These are phyloP conservation scores for Cerastis rubricosa DNA, from an alignment of 2,888 invertebrate species.

Conservation along the genomic window DNA sequence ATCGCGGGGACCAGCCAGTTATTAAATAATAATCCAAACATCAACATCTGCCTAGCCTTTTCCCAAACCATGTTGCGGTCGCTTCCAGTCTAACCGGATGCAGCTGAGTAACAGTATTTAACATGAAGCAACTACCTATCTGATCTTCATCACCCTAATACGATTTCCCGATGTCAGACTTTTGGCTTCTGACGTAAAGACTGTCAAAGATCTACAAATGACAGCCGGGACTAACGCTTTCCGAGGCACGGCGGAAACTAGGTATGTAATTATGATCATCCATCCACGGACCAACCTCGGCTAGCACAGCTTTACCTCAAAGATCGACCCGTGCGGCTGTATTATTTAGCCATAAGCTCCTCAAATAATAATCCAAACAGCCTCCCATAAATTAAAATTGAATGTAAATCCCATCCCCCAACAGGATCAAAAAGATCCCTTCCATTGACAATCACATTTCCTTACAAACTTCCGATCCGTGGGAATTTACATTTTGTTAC, in stretches of 20 bases:
- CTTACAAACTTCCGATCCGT: conserved; percentile 14
- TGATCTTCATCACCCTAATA: too few relatives aligned
- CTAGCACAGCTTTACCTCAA: neutral
- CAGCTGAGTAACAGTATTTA: too few relatives aligned
- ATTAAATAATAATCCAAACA: too few relatives aligned
- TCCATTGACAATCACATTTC: conserved; percentile 29
- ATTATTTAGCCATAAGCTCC: too few relatives aligned
- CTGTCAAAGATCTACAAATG: neutral
- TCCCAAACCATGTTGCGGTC: too few relatives aligned
- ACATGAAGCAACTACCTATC: too few relatives aligned
- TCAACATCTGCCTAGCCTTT: too few relatives aligned
- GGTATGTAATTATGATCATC: neutral
- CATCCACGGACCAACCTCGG: neutral
- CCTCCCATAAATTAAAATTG: conserved; percentile 6
- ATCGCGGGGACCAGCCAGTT: too few relatives aligned
- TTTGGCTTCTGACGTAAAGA: too few relatives aligned
- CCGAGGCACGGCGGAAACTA: neutral
- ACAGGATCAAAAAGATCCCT: conserved; percentile 4
- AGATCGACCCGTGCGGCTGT: neutral
- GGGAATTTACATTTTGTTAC: conserved; percentile 47
- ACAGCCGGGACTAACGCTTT: neutral
- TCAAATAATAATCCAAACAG: too few relatives aligned
- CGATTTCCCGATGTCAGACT: too few relatives aligned
- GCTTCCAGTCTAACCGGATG: too few relatives aligned
- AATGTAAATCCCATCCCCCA: neutral